Base-by-base conservation (phyloP, 2,888 invertebrate genomes). In the Drosophila barbarae region DNA sequence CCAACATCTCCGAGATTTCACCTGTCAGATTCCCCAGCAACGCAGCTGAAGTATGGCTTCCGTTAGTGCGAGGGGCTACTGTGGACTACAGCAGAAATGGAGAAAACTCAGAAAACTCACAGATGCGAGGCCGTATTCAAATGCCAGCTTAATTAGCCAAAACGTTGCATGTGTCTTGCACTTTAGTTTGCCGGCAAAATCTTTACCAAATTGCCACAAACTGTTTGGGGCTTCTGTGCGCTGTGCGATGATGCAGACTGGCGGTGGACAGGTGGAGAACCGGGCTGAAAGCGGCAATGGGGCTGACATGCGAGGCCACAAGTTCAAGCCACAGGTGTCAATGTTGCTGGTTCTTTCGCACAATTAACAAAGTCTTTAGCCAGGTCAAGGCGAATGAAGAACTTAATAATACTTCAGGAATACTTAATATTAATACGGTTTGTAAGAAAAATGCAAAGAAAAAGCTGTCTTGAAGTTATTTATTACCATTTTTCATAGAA, bases 1-100 rank as follows among this genome's bases (percentile, higher is more conserved):
- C 53, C 53, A 54, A 42, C 84, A 83, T 79, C 80, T 74, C 72
- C 65, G 73, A 82, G 82, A 82, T 82, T 77, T 71, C 73, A 85
- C 57, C 68, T 82, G 82, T 82, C 82, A 82, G 82, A 82, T 82
- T 76, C 81, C 39, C 56, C 52, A 50, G 69, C 79, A 69, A 71
- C 74, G 65, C 64, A 65, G 72, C 85, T 82, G 76, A 83, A 74
- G 82, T 78, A 83, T 83, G 82, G 85, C 82, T 83, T 83, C 85
- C 82, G 82, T 85, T 84, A 71, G 61, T 49, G 61, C 53, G 54
- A 69, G 73, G 74, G 71, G 85, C 82, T 84, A 83, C 82, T 73
- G 81, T 81, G 78, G 64, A 46, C 35, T 39, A 30, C 46, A 30
- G 12, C 15, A 35, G 47, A 30, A 30, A 30, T 10, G 46, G 61